Evolutionary conservation across 2,113 vertebrate genomes (phyloP), one percentile per base, ranked within the genome.

Genomic region (Xyrauchen texanus): DNA sequence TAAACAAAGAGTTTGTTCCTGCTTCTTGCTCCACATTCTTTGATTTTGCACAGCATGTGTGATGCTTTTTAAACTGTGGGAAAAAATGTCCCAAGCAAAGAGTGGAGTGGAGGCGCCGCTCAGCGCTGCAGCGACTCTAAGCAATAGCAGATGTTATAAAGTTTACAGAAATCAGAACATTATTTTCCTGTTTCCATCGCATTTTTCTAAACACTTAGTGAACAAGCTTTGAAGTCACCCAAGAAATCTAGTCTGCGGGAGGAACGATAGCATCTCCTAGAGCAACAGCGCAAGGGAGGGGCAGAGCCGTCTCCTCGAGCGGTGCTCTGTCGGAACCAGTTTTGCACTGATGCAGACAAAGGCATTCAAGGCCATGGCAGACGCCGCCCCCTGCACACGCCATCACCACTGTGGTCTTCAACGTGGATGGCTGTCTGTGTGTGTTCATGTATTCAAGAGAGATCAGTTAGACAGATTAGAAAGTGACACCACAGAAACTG

Each of bases 101-200:
- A 84, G 77, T 86, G 81, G 85, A 83, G 77, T 89, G 90, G 90
- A 94, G 92, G 83, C 83, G 83, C 90, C 93, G 90, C 89, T 90
- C 90, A 91, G 91, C 93, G 87, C 89, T 88, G 81, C 86, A 88
- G 66, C 85, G 87, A 89, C 81, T 89, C 93, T 98, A 99, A 98
- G 95, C 95, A 96, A 93, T 96, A 98, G 93, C 98, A 99, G 97
- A 99, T 99, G 98, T 94, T 92, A 90, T 91, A 90, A 94, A 96
- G 96, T 98, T 99, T 99, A 96, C 95, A 96, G 90, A 98, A 99
- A 98, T 96, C 95, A 95, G 95, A 96, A 96, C 96, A 96, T 97
- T 98, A 97, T 98, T 99, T 99, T 97, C 95, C 95, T 98, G 95
- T 98, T 98, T 99, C 95, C 95, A 97, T 94, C 94, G 94, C 95